phyloP scores from a whole-genome alignment of 2,797 vertebrate species.

The Xiphorhynchus erythropygius region DNA sequence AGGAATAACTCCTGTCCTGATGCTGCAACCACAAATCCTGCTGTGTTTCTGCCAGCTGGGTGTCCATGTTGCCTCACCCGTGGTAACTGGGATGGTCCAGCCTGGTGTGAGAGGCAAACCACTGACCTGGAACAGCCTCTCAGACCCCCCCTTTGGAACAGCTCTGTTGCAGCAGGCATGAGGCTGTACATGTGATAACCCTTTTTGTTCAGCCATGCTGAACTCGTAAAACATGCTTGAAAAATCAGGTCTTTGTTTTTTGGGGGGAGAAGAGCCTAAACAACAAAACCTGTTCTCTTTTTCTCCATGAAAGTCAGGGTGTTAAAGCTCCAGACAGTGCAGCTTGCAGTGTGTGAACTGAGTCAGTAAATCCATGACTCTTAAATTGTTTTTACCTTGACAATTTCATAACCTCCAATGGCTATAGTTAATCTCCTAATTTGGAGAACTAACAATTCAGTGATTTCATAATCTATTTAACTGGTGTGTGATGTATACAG shows the following conservation, averaged over 20 bases:
- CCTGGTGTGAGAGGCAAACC: neutral
- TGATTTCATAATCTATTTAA: neutral
- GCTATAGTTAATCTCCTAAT: conserved; percentile 8
- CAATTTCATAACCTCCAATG: neutral
- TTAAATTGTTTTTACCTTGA: neutral
- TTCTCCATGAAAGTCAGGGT: neutral
- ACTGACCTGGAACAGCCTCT: neutral
- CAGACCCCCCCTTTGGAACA: neutral
- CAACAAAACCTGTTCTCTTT: neutral
- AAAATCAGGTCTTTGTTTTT: conserved; percentile 7
- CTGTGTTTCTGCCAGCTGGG: neutral
- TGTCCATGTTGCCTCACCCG: rapidly evolving
- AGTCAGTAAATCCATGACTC: conserved; percentile 8
- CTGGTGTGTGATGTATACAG: neutral
- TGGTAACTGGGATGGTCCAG: neutral
- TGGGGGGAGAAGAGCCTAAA: neutral
- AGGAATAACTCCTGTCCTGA: neutral
- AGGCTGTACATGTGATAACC: conserved; percentile 32
- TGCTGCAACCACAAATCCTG: neutral
- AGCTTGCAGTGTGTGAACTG: neutral
- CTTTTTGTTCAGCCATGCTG: conserved; percentile 22
- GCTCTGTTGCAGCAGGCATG: neutral
- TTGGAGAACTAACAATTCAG: neutral
- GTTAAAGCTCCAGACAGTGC: neutral
- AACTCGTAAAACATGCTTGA: conserved; percentile 24